Evolutionary conservation across 2,888 invertebrate species (phyloP).

Genomic region (Griposia aprilina): DNA sequence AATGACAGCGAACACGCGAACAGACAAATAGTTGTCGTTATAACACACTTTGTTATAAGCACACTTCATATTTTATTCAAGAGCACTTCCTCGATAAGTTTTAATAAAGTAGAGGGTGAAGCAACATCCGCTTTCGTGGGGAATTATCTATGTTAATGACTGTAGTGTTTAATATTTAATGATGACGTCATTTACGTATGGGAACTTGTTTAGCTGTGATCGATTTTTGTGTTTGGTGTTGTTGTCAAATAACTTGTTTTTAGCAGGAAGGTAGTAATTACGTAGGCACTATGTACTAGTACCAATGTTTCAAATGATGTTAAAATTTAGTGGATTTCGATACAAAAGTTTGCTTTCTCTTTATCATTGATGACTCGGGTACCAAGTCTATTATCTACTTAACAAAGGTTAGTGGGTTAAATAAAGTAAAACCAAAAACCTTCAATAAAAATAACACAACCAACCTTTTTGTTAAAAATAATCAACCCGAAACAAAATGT

Average conservation of each 20-base stretch:
- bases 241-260: not conserved
- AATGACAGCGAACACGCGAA: slow-evolving; percentile 71
- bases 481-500: slow-evolving; percentile 16
- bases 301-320: not conserved
- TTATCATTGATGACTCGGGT: not conserved
- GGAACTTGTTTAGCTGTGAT: slow-evolving; percentile 1
- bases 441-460: not conserved
- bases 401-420: not conserved
- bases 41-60: slow-evolving; percentile 56
- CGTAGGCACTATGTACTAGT: not conserved
- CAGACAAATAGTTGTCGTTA: slow-evolving; percentile 67
- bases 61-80: slow-evolving; percentile 62
- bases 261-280: not conserved
- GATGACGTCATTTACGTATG: slow-evolving; percentile 11
- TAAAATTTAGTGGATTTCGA: too few relatives aligned
- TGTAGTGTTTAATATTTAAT: slow-evolving; percentile 46
- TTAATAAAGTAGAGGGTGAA: slow-evolving; percentile 52
- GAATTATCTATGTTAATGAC: slow-evolving; percentile 41
- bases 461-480: not conserved
- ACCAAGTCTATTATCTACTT: not conserved
- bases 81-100: slow-evolving; percentile 47
- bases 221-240: not conserved
- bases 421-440: not conserved
- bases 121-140: slow-evolving; percentile 44
- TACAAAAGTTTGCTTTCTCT: not conserved